phyloP scores from a whole-genome alignment of 2,113 vertebrate genomes.

The Macaca mulatta region DNA sequence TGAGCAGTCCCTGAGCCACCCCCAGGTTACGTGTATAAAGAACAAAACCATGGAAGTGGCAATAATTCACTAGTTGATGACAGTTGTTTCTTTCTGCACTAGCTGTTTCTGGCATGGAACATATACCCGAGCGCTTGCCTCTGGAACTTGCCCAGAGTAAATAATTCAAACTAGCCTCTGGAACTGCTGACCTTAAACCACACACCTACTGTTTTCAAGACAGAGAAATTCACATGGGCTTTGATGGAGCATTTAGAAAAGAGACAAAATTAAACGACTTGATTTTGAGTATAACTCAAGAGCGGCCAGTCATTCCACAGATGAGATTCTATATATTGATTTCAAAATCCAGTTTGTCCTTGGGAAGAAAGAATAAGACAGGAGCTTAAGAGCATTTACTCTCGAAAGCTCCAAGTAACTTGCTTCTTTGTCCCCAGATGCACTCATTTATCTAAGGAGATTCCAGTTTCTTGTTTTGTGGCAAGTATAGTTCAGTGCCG shows the following conservation, averaged over 20 bases:
- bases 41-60: neutral
- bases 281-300: neutral
- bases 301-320: neutral
- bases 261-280: slow-evolving; percentile 5
- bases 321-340: neutral
- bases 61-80: neutral
- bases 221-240: neutral
- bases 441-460: neutral
- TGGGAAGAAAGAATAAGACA: neutral
- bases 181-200: neutral
- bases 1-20: neutral
- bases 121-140: accelerated
- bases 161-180: neutral
- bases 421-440: neutral
- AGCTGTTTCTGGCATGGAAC: neutral
- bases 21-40: neutral
- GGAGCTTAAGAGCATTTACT: neutral
- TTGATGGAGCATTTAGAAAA: slow-evolving; percentile 16
- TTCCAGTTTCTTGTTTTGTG: neutral
- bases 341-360: slow-evolving; percentile 37
- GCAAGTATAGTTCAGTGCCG: neutral
- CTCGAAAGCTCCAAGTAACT: neutral
- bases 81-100: neutral
- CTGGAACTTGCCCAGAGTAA: slow-evolving; percentile 15
- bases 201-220: neutral